Percentiles rank a stretch among this genome's conserved stretches.
These are phyloP conservation scores for Phalacrocorax brasilianus DNA, from an alignment of 2,113 vertebrate species.

Conservation along the genomic window DNA sequence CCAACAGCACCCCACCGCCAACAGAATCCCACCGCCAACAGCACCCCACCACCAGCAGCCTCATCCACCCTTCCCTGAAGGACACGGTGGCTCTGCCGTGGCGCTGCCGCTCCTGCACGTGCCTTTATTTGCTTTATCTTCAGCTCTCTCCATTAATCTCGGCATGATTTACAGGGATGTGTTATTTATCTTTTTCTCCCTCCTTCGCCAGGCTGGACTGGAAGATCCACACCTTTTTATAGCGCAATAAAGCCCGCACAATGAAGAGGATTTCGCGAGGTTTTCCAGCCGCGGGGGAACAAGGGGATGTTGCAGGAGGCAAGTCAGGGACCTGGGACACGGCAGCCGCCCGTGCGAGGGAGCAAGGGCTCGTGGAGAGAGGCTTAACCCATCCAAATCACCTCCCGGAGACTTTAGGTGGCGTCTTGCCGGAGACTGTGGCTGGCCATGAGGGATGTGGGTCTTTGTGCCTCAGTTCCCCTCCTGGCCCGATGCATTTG, in stretches of 20 bases:
- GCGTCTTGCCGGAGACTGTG: background rate
- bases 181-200: background rate
- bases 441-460: background rate
- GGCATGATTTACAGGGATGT: background rate
- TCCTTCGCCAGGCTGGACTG: background rate
- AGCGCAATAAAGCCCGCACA: background rate
- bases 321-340: background rate
- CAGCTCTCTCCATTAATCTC: slow-evolving; percentile 18
- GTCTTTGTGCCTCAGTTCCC: background rate
- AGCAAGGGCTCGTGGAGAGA: no score
- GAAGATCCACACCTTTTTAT: slow-evolving; percentile 52
- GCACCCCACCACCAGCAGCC: background rate
- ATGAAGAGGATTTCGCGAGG: slow-evolving; percentile 6
- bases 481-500: background rate
- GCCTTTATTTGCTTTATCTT: slow-evolving; percentile 12
- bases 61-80: background rate
- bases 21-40: fast-evolving
- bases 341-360: fast-evolving
- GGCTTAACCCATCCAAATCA: background rate
- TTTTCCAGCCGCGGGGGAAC: background rate
- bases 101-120: background rate
- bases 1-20: background rate
- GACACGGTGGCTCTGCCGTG: background rate
- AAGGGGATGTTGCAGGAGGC: background rate
- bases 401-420: background rate